These are phyloP conservation scores for Rutpela maculata DNA, from an alignment of 2,888 invertebrate species.

Conservation along the genomic window DNA sequence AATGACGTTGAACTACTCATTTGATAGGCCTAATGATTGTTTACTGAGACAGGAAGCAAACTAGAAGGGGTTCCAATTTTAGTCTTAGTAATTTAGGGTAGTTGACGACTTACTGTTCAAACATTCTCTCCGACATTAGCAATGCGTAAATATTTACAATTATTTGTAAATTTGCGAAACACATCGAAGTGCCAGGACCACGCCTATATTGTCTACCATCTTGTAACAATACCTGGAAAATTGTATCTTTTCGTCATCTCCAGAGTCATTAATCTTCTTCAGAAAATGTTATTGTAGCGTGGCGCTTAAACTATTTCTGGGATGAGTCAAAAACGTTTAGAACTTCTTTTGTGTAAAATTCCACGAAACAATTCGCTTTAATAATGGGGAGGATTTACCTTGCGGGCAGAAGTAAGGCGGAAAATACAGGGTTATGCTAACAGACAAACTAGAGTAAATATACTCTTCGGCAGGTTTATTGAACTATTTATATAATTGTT, in stretches of 20 bases:
- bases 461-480: no score
- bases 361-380: neutral
- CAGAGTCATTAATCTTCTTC: slow-evolving; percentile 9
- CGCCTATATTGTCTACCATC: slow-evolving; percentile 7
- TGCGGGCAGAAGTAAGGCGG: neutral
- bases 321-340: neutral
- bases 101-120: neutral
- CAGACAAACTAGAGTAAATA: no score
- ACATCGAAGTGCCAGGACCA: neutral
- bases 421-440: neutral
- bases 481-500: no score
- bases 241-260: slow-evolving; percentile 5
- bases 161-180: neutral
- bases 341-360: neutral
- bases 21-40: neutral
- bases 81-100: neutral
- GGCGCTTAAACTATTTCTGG: neutral
- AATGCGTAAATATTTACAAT: slow-evolving; percentile 1
- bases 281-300: slow-evolving; percentile 9
- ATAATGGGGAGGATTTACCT: neutral
- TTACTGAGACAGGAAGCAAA: neutral
- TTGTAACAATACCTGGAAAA: neutral
- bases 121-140: neutral
- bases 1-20: no score
- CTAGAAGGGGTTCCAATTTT: neutral